Evolutionary conservation across 2,113 vertebrate genomes (phyloP).

Genomic region (Cyanistes caeruleus): DNA sequence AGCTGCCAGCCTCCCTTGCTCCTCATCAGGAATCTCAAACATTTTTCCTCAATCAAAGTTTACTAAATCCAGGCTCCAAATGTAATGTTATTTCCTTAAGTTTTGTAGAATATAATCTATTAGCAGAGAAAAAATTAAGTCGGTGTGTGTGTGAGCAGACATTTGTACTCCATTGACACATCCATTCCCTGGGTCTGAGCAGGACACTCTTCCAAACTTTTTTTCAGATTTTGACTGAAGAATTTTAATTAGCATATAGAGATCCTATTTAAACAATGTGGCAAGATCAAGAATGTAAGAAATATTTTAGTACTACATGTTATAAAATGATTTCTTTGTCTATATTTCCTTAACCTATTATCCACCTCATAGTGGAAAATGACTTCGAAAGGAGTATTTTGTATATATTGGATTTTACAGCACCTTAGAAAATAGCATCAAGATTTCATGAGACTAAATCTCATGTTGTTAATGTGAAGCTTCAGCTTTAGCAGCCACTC

Average conservation of each 20-base stretch:
- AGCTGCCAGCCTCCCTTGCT: neutral
- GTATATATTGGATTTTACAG: neutral
- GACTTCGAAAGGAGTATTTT: neutral
- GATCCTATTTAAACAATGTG: neutral
- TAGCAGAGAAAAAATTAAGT: neutral
- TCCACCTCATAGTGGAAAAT: neutral
- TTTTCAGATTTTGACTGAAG: neutral
- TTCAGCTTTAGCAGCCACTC: neutral
- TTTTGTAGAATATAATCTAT: neutral
- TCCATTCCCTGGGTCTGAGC: accelerated
- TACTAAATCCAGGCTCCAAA: neutral
- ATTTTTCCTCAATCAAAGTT: neutral
- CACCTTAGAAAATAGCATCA: neutral
- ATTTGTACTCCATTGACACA: neutral
- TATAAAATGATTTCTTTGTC: neutral
- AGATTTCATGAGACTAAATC: neutral
- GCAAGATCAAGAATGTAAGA: neutral
- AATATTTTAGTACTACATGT: neutral
- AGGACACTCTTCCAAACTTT: neutral
- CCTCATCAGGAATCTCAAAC: neutral
- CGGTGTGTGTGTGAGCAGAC: neutral
- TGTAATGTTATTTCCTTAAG: neutral
- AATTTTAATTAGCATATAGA: neutral
- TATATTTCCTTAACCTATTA: neutral
- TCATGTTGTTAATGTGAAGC: neutral